Percentiles rank a stretch among this genome's conserved stretches.
Evolutionary conservation across 2,888 invertebrate species (phyloP).

Genomic region (Papilio demoleus): DNA sequence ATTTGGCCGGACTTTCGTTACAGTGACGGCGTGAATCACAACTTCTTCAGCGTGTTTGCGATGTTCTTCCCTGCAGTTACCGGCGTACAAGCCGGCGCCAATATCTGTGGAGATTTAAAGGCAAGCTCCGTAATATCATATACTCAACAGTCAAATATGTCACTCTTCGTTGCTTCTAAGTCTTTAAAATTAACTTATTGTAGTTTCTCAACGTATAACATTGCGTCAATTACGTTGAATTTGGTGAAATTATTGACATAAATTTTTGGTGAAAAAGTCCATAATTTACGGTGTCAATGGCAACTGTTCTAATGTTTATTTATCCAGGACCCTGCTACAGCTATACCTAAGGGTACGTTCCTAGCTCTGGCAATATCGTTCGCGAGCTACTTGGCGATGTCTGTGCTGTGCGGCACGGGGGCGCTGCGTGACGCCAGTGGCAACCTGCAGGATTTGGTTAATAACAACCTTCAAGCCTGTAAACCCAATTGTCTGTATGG

Average conservation of each 20-base stretch:
- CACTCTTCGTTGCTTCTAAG: neutral
- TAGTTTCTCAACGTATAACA: no score
- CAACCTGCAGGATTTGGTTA: constrained; percentile 43
- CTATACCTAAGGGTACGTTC: constrained; percentile 96
- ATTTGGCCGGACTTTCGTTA: constrained; percentile 86
- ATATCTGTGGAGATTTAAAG: constrained; percentile 96
- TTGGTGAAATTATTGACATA: no score
- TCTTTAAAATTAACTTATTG: no score
- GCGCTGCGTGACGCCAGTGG: constrained; percentile 72
- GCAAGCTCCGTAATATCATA: constrained; percentile 62
- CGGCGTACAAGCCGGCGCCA: constrained; percentile 96
- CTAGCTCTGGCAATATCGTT: constrained; percentile 92
- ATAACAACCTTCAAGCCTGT: constrained; percentile 47
- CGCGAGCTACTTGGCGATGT: constrained; percentile 89
- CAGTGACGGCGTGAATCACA: constrained; percentile 85
- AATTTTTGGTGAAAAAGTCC: no score
- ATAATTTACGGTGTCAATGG: no score
- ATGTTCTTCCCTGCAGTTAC: constrained; percentile 98
- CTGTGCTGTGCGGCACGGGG: constrained; percentile 89
- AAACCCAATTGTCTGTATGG: constrained; percentile 87
- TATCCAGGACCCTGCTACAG: constrained; percentile 88
- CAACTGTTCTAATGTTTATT: neutral
- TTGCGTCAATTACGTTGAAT: no score
- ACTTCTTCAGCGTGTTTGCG: constrained; percentile 95
- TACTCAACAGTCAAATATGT: neutral